Evolutionary conservation across 2,113 vertebrate genomes (phyloP), one percentile per base, ranked within the genome.

Genomic region (Parus major): DNA sequence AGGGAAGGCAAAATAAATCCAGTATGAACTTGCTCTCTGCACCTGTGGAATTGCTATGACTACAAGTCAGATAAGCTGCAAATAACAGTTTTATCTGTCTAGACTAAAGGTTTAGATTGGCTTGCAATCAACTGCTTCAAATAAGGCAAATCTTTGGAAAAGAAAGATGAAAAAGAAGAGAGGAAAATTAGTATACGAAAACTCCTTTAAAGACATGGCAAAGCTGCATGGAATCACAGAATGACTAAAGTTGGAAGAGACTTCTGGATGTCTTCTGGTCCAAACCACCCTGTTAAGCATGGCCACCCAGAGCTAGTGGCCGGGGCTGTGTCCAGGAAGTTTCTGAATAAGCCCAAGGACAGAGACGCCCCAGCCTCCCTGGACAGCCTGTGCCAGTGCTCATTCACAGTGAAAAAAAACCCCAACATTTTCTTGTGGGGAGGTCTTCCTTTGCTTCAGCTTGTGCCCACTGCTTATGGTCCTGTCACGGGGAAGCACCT

Each of bases 71-170:
- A 92, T 96, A 95, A 93, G 80, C 82, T 71, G 76, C 72, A 94
- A 96, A 10, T 79, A 95, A 60, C 35, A 86, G 52, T 83, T 95
- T 90, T 96, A 95, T 94, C 93, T 93, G 92, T 96, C 95, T 94
- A 96, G 86, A 92, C 86, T 93, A 86, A 88, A 94, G 65, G 69
- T 94, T 95, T 93, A 88, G 92, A 92, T 70, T 93, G 88, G 88
- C 92, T 88, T 61, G 72, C 50, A 75, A 53, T 68, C 92, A 90
- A 46, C 59, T 68, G 69, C 72, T 88, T 83, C 82, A 81, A 92
- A 81, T 56, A 90, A 81, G 47, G 56, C 59, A 83, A 68, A 93
- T 86, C 56, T 86, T 81, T 53, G 68, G 47, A 35, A 77, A 63
- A 83, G 31, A 41, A 71, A 86, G 53, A 92, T 25, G 17, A 94